phyloP scores from a whole-genome alignment of 2,888 invertebrate species.

The Gymnoscelis rufifasciata region DNA sequence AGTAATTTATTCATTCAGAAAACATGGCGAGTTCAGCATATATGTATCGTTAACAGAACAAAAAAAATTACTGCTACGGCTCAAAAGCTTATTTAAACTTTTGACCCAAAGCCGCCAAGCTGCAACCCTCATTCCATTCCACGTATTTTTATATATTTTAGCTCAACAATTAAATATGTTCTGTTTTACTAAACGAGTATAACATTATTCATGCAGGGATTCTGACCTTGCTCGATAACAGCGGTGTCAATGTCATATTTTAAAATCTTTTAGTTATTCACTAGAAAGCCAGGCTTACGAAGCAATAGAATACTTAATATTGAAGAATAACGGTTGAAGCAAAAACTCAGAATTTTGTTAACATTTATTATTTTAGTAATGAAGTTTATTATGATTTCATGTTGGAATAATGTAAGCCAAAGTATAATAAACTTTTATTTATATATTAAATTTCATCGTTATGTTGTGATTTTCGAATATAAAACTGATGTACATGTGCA shows the following conservation, averaged over 20 bases:
- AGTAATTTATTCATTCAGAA: background rate
- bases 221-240: background rate
- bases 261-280: background rate
- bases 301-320: background rate
- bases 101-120: conserved; percentile 3
- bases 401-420: too few species aligned
- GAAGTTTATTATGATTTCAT: too few species aligned
- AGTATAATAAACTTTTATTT: too few species aligned
- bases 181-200: conserved; percentile 4
- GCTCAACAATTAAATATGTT: conserved; percentile 2
- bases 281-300: background rate
- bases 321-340: background rate
- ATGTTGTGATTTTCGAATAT: too few species aligned
- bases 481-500: too few species aligned
- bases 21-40: background rate
- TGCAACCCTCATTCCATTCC: conserved; percentile 6
- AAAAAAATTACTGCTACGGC: background rate
- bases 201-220: conserved; percentile 2
- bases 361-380: too few species aligned
- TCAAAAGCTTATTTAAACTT: conserved; percentile 3
- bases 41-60: background rate
- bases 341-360: background rate
- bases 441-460: too few species aligned
- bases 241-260: conserved; percentile 5
- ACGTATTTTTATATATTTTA: conserved; percentile 12